These are phyloP conservation scores for Muscicapa striata DNA, from an alignment of 2,797 vertebrate species.

Conservation along the genomic window DNA sequence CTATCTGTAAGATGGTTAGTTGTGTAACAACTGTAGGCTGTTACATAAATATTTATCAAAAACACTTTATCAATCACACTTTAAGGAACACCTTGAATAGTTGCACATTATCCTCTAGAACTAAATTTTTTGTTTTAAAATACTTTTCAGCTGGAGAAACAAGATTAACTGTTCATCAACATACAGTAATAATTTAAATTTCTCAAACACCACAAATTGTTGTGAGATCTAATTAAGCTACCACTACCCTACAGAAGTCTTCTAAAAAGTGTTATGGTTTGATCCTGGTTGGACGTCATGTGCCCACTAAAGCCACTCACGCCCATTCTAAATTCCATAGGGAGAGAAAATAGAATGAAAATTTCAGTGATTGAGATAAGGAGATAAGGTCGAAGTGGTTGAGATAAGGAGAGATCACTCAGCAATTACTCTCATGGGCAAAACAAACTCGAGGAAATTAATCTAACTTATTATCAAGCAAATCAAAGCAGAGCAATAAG, in stretches of 20 bases:
- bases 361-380: not conserved
- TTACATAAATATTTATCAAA: not conserved
- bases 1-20: not conserved
- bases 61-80: not conserved
- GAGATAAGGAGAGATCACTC: not conserved
- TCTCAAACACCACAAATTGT: not conserved
- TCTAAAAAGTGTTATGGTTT: not conserved
- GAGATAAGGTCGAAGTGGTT: too few relatives aligned
- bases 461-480: not conserved
- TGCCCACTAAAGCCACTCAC: not conserved
- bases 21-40: not conserved
- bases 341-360: not conserved
- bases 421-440: rapidly evolving
- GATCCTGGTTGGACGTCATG: rapidly evolving
- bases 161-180: not conserved
- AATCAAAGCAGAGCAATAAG: not conserved
- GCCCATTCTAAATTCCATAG: not conserved
- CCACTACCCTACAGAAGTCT: not conserved
- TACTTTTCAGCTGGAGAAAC: not conserved
- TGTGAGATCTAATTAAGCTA: not conserved
- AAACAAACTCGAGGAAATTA: not conserved
- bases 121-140: not conserved
- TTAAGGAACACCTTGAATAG: not conserved
- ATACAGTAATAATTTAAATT: not conserved
- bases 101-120: not conserved